Evolutionary conservation across 2,888 invertebrate genomes (phyloP).

Genomic region (Synanthedon myopaeformis): DNA sequence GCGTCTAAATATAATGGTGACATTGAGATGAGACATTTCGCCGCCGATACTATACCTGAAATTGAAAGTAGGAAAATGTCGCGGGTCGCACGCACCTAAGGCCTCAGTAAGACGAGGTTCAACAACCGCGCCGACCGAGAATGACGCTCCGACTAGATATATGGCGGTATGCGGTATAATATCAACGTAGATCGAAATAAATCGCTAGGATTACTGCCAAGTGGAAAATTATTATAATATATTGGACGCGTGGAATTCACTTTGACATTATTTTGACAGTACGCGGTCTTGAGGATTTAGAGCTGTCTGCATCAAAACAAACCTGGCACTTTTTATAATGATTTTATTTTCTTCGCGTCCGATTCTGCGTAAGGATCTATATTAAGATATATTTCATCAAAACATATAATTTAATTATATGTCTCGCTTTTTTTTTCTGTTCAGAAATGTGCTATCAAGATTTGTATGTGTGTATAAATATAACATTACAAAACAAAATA

Average conservation of each 20-base stretch:
- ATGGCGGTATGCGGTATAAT: conserved; percentile 63
- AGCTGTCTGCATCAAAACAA: conserved; percentile 30
- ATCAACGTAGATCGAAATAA: conserved; percentile 65
- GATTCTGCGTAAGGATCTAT: background rate
- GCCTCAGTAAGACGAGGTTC: conserved; percentile 53
- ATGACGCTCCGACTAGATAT: conserved; percentile 57
- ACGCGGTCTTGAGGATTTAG: conserved; percentile 54
- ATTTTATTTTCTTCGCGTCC: background rate
- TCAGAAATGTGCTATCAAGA: too few species aligned
- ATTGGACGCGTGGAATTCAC: conserved; percentile 65
- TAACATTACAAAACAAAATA: too few species aligned
- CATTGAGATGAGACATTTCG: conserved; percentile 48
- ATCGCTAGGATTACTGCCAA: conserved; percentile 70
- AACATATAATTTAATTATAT: background rate
- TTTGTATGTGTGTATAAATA: too few species aligned
- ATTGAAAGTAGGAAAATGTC: conserved; percentile 29
- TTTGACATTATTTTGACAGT: conserved; percentile 70
- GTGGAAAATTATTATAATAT: conserved; percentile 66
- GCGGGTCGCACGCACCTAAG: conserved; percentile 20
- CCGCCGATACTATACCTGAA: conserved; percentile 32
- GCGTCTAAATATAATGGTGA: conserved; percentile 15
- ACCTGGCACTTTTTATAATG: conserved; percentile 19
- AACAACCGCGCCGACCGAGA: conserved; percentile 51
- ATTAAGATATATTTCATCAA: background rate
- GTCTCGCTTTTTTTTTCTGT: too few species aligned